Percentiles rank a stretch among this genome's conserved stretches.
Conservation (phyloP, 1,140 invertebrate genomes). For the Caenorhabditis briggsae region DNA sequence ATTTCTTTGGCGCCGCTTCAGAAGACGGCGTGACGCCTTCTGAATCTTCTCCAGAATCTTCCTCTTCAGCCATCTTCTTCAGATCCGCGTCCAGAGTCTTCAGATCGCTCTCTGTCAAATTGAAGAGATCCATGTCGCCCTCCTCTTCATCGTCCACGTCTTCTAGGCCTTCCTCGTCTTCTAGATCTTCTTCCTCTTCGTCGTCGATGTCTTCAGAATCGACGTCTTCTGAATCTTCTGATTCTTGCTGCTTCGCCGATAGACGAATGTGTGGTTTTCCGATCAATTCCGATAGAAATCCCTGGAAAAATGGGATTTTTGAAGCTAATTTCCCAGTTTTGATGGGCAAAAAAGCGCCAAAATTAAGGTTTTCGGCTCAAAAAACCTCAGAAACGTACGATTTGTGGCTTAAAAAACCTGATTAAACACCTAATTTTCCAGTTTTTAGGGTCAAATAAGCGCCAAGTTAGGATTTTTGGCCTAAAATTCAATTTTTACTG, state of each 20-base stretch:
- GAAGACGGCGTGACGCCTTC: background rate
- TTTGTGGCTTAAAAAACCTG: too few relatives aligned
- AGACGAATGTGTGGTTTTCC: constrained; percentile 11
- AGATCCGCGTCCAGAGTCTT: constrained; percentile 32
- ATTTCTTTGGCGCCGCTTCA: constrained; percentile 4
- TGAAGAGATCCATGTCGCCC: background rate
- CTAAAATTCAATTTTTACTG: too few relatives aligned
- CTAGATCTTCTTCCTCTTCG: constrained; percentile 23
- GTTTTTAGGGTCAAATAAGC: too few relatives aligned
- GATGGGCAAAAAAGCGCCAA: too few relatives aligned
- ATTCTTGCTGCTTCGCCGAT: background rate
- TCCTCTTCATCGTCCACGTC: constrained; percentile 54
- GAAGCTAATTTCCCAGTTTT: too few relatives aligned
- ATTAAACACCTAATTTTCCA: too few relatives aligned
- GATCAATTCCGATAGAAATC: constrained; percentile 32
- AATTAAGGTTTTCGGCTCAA: background rate
- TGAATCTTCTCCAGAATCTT: background rate
- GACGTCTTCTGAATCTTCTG: constrained; percentile 1
- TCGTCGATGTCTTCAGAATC: background rate
- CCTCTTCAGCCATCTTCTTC: constrained; percentile 31
- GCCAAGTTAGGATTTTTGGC: too few relatives aligned
- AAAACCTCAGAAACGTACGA: background rate
- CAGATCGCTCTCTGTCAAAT: constrained; percentile 29
- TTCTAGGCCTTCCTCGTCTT: constrained; percentile 30
- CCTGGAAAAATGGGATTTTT: background rate